These are phyloP conservation scores for Scaptomyza graminum DNA, from an alignment of 1,140 invertebrate species.

Conservation along the genomic window DNA sequence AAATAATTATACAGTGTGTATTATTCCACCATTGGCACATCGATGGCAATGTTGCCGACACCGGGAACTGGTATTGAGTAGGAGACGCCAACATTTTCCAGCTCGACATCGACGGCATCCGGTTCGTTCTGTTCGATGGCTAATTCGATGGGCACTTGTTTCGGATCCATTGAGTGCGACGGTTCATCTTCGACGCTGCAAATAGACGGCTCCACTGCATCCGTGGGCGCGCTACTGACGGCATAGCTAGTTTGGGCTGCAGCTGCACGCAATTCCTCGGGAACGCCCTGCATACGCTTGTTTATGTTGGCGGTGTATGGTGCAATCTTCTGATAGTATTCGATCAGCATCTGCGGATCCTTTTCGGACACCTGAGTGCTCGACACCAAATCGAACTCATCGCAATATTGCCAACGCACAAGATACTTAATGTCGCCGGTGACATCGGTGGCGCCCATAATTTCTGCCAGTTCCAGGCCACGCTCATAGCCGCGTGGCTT, in stretches of 20 bases:
- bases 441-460: slow-evolving; percentile 90
- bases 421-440: slow-evolving; percentile 75
- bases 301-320: slow-evolving; percentile 64
- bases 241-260: slow-evolving; percentile 53
- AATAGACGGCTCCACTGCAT: slow-evolving; percentile 25
- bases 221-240: slow-evolving; percentile 12
- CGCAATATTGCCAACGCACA: slow-evolving; percentile 75
- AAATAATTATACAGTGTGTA: slow-evolving; percentile 23
- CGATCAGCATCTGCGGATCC: slow-evolving; percentile 73
- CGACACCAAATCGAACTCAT: slow-evolving; percentile 76
- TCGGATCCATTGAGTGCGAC: slow-evolving; percentile 5
- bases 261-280: slow-evolving; percentile 56
- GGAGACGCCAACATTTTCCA: slow-evolving; percentile 62
- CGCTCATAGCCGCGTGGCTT: slow-evolving; percentile 89
- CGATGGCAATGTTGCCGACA: slow-evolving; percentile 75
- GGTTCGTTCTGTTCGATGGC: slow-evolving; percentile 16
- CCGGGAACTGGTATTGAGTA: slow-evolving; percentile 78
- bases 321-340: slow-evolving; percentile 77
- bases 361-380: slow-evolving; percentile 63
- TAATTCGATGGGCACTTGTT: slow-evolving; percentile 47
- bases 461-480: slow-evolving; percentile 95
- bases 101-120: slow-evolving; percentile 30
- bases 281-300: slow-evolving; percentile 67
- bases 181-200: slow-evolving; percentile 25
- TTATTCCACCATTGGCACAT: slow-evolving; percentile 74